Evolutionary conservation across 2,113 vertebrate genomes (phyloP).

Genomic region (Acrocephalus kingi): DNA sequence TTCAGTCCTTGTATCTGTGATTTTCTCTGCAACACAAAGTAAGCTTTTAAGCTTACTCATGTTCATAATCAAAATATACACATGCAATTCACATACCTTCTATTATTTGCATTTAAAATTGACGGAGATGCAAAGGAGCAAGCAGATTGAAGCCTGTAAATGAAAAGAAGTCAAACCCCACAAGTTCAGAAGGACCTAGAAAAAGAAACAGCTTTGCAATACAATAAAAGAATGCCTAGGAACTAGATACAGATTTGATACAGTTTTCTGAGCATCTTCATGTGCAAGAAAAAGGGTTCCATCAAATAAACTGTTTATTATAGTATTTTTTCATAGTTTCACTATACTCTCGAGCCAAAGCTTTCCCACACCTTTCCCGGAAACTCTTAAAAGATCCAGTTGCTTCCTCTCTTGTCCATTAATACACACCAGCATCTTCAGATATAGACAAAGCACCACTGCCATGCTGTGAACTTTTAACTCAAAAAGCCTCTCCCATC

Average conservation of each 20-base stretch:
- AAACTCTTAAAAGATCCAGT: background rate
- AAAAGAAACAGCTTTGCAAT: background rate
- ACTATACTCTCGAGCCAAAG: background rate
- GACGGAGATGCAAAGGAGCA: background rate
- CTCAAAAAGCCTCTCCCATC: background rate
- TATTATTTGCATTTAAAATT: background rate
- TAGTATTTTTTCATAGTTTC: background rate
- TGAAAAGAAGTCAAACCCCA: background rate
- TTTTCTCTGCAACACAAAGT: background rate
- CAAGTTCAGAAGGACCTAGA: background rate
- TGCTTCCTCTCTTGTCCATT: background rate
- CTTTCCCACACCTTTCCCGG: background rate
- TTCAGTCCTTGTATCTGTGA: background rate
- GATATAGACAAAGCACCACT: background rate
- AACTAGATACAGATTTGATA: background rate
- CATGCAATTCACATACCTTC: background rate
- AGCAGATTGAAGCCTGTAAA: background rate
- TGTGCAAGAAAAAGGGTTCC: background rate
- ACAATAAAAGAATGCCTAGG: background rate
- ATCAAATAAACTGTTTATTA: background rate
- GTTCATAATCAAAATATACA: background rate
- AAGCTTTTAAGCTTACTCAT: background rate
- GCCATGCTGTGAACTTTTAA: background rate
- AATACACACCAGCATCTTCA: background rate
- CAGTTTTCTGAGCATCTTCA: background rate